A percentile compares a stretch with the other conserved stretches of the same genome.
Evolutionary conservation across 37 sponge, comb jelly and placozoan species (phyloP).

Genomic region (Sycon ciliatum): DNA sequence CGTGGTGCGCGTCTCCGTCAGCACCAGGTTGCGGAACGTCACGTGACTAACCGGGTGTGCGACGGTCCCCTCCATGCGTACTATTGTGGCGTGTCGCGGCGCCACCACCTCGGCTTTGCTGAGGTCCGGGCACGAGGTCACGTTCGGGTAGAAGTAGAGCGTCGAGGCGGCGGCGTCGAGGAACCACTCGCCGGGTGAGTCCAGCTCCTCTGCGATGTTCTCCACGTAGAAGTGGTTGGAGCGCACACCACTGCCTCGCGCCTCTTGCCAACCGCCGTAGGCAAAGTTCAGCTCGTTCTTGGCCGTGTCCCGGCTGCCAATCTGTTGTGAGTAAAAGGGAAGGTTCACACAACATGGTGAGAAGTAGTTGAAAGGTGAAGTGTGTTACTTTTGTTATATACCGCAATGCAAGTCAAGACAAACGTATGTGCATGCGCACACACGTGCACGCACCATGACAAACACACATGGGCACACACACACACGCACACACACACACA

Average conservation of each 20-base stretch:
- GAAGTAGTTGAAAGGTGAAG: no score
- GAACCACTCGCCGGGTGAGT: slow-evolving; percentile 54
- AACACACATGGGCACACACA: no score
- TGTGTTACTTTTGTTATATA: no score
- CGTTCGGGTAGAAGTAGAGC: slow-evolving; percentile 42
- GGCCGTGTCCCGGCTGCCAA: slow-evolving; percentile 15
- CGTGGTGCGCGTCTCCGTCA: slow-evolving; percentile 48
- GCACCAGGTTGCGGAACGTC: slow-evolving; percentile 23
- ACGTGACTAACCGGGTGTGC: slow-evolving; percentile 25
- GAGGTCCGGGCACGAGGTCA: slow-evolving; percentile 25
- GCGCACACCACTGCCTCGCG: slow-evolving; percentile 33
- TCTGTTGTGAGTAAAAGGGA: no score
- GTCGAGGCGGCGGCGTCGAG: slow-evolving; percentile 5
- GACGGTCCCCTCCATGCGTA: slow-evolving; percentile 20
- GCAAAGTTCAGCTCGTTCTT: slow-evolving; percentile 27
- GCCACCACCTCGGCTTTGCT: slow-evolving; percentile 22
- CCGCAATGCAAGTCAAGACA: no score
- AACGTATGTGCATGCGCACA: no score
- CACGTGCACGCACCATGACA: no score
- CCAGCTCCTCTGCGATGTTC: slow-evolving; percentile 44
- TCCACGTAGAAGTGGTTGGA: slow-evolving; percentile 28
- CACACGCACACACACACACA: no score
- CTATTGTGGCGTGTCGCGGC: slow-evolving; percentile 27
- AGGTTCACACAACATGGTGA: no score
- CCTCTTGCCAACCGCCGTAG: slow-evolving; percentile 61